Evolutionary conservation across 2,113 vertebrate species (phyloP).

Genomic region (Ranitomeya variabilis): DNA sequence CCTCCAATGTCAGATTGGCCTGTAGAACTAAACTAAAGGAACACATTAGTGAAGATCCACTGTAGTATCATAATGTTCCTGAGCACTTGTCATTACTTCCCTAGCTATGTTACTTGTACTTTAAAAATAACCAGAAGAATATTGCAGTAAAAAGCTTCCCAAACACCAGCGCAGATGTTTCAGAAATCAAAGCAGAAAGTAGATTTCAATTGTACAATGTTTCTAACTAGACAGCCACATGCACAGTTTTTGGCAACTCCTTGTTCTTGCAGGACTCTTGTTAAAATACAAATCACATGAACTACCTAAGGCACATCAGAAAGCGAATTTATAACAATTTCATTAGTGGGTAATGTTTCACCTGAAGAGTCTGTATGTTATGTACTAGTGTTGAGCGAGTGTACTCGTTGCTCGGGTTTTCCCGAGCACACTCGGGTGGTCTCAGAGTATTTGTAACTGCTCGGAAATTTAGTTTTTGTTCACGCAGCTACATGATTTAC

Average conservation of each 20-base stretch:
- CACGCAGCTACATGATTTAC: too few relatives aligned
- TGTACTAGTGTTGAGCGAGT: too few relatives aligned
- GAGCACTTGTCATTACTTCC: too few relatives aligned
- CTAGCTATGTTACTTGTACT: too few relatives aligned
- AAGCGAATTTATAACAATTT: neutral
- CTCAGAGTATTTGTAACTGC: too few relatives aligned
- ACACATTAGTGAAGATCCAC: too few relatives aligned
- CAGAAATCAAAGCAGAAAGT: neutral
- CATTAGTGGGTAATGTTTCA: neutral
- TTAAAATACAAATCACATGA: neutral
- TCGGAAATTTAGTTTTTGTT: too few relatives aligned
- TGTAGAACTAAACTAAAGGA: too few relatives aligned
- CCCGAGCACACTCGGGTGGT: too few relatives aligned
- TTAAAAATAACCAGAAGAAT: neutral
- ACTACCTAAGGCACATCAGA: neutral
- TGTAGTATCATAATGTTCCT: too few relatives aligned
- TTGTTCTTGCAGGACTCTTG: neutral
- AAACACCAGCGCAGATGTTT: neutral
- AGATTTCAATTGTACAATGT: slow-evolving; percentile 10
- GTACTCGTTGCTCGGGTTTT: too few relatives aligned
- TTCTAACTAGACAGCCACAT: slow-evolving; percentile 1
- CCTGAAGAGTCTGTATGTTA: neutral
- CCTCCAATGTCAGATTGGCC: too few relatives aligned
- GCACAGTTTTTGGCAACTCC: neutral
- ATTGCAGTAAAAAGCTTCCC: neutral